A percentile compares a stretch with the other conserved stretches of the same genome.
phyloP scores from a whole-genome alignment of 1,140 invertebrate genomes.

The Antheraea pernyi region DNA sequence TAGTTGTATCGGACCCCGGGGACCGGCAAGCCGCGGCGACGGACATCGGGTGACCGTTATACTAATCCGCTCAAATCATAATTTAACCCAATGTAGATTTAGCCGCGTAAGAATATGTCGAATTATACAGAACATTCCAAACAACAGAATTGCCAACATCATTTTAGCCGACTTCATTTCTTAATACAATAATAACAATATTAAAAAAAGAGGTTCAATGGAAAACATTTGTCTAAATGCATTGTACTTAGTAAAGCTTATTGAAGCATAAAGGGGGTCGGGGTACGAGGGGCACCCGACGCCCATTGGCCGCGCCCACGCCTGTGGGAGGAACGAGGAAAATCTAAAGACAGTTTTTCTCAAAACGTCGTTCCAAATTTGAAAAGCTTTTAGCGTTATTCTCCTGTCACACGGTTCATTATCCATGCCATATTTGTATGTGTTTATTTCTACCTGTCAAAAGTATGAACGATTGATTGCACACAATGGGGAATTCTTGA shows the following conservation, averaged over 20 bases:
- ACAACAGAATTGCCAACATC: neutral
- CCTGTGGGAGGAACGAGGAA: conserved; percentile 56
- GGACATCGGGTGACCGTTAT: conserved; percentile 49
- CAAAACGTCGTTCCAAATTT: conserved; percentile 38
- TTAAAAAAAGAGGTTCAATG: neutral
- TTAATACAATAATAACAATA: neutral
- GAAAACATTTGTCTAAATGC: conserved; percentile 12
- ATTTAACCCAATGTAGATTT: conserved; percentile 19
- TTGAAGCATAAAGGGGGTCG: conserved; percentile 27
- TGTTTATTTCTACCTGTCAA: conserved; percentile 40
- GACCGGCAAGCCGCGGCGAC: conserved; percentile 37
- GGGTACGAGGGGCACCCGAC: conserved; percentile 37
- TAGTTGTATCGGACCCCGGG: conserved; percentile 45
- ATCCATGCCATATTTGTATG: conserved; percentile 33
- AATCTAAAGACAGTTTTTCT: conserved; percentile 52
- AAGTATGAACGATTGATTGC: conserved; percentile 46
- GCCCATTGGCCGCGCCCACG: conserved; percentile 65
- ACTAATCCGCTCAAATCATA: conserved; percentile 32
- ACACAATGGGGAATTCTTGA: conserved; percentile 33
- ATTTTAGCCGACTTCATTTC: neutral
- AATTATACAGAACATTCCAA: neutral
- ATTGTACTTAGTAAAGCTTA: conserved; percentile 32
- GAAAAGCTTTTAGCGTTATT: conserved; percentile 70
- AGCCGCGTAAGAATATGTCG: neutral
- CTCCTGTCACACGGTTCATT: conserved; percentile 52